Evolutionary conservation across 2,888 invertebrate genomes (phyloP).

Genomic region (Malthinus seriepunctatus): DNA sequence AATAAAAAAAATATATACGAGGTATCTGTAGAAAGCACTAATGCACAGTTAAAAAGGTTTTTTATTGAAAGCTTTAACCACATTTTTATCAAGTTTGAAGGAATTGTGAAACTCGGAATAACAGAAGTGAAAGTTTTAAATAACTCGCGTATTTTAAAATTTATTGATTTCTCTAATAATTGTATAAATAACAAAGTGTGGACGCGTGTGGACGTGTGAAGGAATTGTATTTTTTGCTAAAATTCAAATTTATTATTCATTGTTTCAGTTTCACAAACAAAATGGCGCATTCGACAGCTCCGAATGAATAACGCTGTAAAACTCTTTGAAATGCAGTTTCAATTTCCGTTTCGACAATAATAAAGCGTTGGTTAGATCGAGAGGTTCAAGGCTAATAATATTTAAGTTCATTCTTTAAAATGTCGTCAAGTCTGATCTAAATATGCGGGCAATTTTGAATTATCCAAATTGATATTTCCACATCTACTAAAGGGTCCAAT

Average conservation of each 20-base stretch:
- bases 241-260: too few species aligned
- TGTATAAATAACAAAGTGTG: not conserved
- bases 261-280: too few species aligned
- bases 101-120: not conserved
- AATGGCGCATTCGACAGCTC: too few species aligned
- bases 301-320: conserved; percentile 6
- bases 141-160: not conserved
- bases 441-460: conserved; percentile 1
- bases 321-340: conserved; percentile 9
- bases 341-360: conserved; percentile 17
- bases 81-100: not conserved
- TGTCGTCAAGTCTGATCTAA: not conserved
- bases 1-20: conserved; percentile 5
- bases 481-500: not conserved
- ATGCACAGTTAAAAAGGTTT: not conserved
- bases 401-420: conserved; percentile 6
- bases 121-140: not conserved
- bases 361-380: not conserved
- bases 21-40: not conserved
- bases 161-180: not conserved
- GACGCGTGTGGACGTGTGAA: not conserved
- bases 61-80: not conserved
- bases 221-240: not conserved
- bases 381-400: conserved; percentile 21
- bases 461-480: conserved; percentile 14